Evolutionary conservation across 2,113 vertebrate genomes (phyloP).

Genomic region (Delphinapterus leucas): DNA sequence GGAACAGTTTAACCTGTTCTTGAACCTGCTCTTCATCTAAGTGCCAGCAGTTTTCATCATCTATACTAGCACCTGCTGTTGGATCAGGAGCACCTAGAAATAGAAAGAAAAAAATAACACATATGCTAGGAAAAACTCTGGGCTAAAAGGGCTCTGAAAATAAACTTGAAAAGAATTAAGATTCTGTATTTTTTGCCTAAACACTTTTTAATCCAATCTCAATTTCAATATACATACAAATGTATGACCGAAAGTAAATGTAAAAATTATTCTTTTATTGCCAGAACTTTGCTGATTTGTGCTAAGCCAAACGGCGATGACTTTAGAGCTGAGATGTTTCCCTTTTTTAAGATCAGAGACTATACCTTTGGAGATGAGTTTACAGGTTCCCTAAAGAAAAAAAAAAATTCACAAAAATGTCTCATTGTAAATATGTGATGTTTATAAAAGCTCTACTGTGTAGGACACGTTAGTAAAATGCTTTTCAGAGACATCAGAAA

Average conservation of each 20-base stretch:
- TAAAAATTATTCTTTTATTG: slow-evolving; percentile 24
- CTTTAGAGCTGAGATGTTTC: not conserved
- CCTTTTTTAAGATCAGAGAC: not conserved
- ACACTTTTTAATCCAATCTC: slow-evolving; percentile 41
- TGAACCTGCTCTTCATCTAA: slow-evolving; percentile 98
- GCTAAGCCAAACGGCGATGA: not conserved
- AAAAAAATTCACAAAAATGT: slow-evolving; percentile 13
- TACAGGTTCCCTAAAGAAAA: slow-evolving; percentile 35
- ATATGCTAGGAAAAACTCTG: slow-evolving; percentile 25
- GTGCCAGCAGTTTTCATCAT: slow-evolving; percentile 99
- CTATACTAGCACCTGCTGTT: slow-evolving; percentile 96
- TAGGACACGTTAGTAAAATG: slow-evolving; percentile 34
- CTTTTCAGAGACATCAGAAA: slow-evolving; percentile 53
- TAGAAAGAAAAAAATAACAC: slow-evolving; percentile 71
- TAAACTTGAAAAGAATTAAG: slow-evolving; percentile 35
- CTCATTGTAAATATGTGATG: slow-evolving; percentile 1
- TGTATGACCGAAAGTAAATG: slow-evolving; percentile 37
- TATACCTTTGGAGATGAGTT: not conserved
- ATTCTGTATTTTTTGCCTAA: slow-evolving; percentile 25
- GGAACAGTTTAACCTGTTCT: slow-evolving; percentile 98
- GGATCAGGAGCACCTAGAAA: slow-evolving; percentile 96
- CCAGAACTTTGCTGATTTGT: slow-evolving; percentile 1
- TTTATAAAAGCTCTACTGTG: slow-evolving; percentile 29
- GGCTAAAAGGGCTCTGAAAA: slow-evolving; percentile 1
- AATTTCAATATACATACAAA: slow-evolving; percentile 42